Base-by-base conservation (phyloP, 2,888 invertebrate species). In the Trypoxylon attenuatum region DNA sequence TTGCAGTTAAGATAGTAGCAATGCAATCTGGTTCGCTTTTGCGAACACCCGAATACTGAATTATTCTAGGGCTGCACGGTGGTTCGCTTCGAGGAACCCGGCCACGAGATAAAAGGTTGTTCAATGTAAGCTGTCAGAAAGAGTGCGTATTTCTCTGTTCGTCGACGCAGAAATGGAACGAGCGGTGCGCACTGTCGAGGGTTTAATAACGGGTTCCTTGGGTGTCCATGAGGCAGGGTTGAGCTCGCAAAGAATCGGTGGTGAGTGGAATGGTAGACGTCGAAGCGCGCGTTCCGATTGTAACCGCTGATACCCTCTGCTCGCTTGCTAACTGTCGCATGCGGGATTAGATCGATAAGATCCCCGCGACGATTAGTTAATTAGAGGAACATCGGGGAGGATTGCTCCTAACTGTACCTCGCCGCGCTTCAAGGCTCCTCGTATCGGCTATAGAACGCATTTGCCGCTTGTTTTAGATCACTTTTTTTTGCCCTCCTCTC, bases 301-400 rank as follows among this genome's bases (percentile, higher is more conserved):
- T 39, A 56, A 56, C 18, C n/a, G 38, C 25, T 57, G 75, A 75
- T 75, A 71, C 27, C 61, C 55, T 33, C 43, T 47, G 51, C 52
- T 39, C 49, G 46, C 55, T 61, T 47, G 52, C 59, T 63, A 58
- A 72, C 69, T 67, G 67, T 73, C 69, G 73, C 66, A 65, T 42
- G 59, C 42, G 16, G 71, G 43, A 71, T 75, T 69, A 75, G 69
- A 75, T 71, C 71, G 75, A 75, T 75, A 67, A 75, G 75, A 75
- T 75, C 59, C 59, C 25, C 45, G 56, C 43, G 58, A 56, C 67
- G 71, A 75, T 75, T 71, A 62, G 66, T 75, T 75, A 75, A 75
- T 75, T 75, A 75, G 69, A 71, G 66, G 75, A 53, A 52, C 69
- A 62, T 55, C 51, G 45, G 21, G 41, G 41, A 49, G 43, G 42